phyloP scores from a whole-genome alignment of 64 coral and sea anemone species.

The Orbicella faveolata region DNA sequence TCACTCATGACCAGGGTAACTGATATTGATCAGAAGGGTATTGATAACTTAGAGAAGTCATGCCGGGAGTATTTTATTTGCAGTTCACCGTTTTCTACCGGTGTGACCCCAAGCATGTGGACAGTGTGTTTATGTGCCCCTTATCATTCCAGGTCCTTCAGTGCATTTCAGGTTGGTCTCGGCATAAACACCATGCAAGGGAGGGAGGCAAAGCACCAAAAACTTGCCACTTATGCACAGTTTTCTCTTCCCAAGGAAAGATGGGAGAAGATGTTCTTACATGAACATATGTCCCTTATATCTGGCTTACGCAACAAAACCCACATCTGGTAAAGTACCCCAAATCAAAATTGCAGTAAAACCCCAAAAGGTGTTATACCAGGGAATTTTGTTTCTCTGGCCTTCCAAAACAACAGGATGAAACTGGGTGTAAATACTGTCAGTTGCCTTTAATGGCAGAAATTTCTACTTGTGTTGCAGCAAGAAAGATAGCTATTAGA shows the following conservation, averaged over 20 bases:
- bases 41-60: conserved; percentile 48
- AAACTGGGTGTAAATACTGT: too few relatives aligned
- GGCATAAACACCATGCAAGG: conserved; percentile 90
- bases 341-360: conserved; percentile 9
- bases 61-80: too few relatives aligned
- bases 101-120: too few relatives aligned
- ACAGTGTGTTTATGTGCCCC: too few relatives aligned
- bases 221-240: conserved; percentile 60
- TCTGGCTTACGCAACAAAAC: conserved; percentile 58
- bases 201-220: conserved; percentile 76
- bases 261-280: conserved; percentile 74
- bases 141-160: neutral
- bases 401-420: too few relatives aligned
- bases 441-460: too few relatives aligned
- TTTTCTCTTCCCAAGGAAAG: conserved; percentile 63
- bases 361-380: conserved; percentile 50
- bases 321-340: neutral
- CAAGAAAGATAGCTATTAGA: conserved; percentile 51
- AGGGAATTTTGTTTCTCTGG: conserved; percentile 75
- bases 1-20: conserved; percentile 76
- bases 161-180: conserved; percentile 49
- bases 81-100: too few relatives aligned
- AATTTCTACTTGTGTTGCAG: neutral
- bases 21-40: conserved; percentile 57
- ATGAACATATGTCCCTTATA: conserved; percentile 74